Base-by-base conservation (phyloP, 1,140 invertebrate genomes). In the Drosophila orosa region DNA sequence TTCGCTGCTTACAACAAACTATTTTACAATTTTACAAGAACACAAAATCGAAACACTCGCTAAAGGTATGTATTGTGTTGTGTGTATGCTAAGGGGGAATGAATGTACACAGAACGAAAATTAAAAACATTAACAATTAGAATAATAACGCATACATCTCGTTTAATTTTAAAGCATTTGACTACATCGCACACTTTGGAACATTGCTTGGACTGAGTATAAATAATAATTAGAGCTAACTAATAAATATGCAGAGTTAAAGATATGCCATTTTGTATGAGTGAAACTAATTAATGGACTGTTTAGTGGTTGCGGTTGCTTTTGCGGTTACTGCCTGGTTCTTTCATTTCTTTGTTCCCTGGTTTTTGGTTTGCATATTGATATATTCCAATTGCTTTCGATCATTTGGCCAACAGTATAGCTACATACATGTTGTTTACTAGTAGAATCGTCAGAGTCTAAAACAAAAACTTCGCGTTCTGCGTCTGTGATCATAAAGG, bases 1-100 rank as follows among this genome's bases (percentile, higher is more conserved):
- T 87, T 87, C 84, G 84, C 84, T 87, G 84, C 84, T 87, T 87
- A 87, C 84, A 87, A 87, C 84, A 87, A 87, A 87, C 84, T 87
- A 87, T 87, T 87, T 87, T 87, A 87, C 84, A 87, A 85, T 83
- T 87, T 87, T 86, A 82, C 80, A 87, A 74, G 59, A 77, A 85
- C 63, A 71, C 65, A 81, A 60, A 52, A 15, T 50, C 27, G 58
- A 61, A 61, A 78, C 59, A 78, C 59, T 74, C 50, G 55, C 78
- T 61, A 73, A 68, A 61, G 65, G 50, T 67, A 59, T 52, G 48
- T 84, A 72, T 79, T 61, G 50, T 65, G 61, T 79, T 61, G 50
- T 84, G 75, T 84, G 75, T 84, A 72, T 79, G 72, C 80, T 85
- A 86, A 76, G 75, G 82, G 68, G 83, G 84, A 87, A 73, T 87